Base-by-base conservation (phyloP, 2,113 vertebrate genomes). In the Rhagologus leucostigma region DNA sequence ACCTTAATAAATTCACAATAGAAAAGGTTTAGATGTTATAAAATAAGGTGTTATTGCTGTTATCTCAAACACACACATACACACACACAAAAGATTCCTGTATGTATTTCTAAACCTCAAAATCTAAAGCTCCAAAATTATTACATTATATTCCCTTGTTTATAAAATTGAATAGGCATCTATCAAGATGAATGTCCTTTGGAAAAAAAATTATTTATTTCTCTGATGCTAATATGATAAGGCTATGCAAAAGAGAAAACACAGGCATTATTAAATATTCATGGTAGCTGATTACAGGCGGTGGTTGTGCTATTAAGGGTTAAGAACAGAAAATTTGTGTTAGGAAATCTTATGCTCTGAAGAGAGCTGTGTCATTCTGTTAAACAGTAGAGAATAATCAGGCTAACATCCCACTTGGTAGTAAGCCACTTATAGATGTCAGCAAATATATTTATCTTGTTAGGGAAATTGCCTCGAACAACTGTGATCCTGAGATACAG, bases 361-460 rank as follows among this genome's bases (percentile, higher is more conserved):
- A 49, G 21, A 76, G 22, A 88, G 32, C 23, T 82, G 29, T 84
- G 30, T 18, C 23, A 87, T 84, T 88, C 59, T 60, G 18, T 64
- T 77, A 46, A 89, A 89, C 13, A 64, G 41, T 6, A 75, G 78
- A 86, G 49, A 41, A 89, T 86, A 76, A 91, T 47, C 59, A 84
- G 73, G 21, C 24, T 68, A 94, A 79, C 56, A 78, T 42, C 17
- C 79, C 87, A 52, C 67, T 96, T 93, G 69, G 75, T 42, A 93
- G 33, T 53, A 84, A 96, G 62, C 39, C 42, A 93, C 89, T 95
- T 95, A 85, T 13, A 95, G 35, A 83, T 85, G 59, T 86, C 79
- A 96, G 85, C 49, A 91, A 94, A 91, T 85, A 59, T 32, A 78
- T 96, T 95, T 90, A 90, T 95, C 93, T 80, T 91, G 42, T 60